Evolutionary conservation across 2,888 invertebrate species (phyloP), one percentile per base, ranked within the genome.

Genomic region (Rotaria magnacalcarata): DNA sequence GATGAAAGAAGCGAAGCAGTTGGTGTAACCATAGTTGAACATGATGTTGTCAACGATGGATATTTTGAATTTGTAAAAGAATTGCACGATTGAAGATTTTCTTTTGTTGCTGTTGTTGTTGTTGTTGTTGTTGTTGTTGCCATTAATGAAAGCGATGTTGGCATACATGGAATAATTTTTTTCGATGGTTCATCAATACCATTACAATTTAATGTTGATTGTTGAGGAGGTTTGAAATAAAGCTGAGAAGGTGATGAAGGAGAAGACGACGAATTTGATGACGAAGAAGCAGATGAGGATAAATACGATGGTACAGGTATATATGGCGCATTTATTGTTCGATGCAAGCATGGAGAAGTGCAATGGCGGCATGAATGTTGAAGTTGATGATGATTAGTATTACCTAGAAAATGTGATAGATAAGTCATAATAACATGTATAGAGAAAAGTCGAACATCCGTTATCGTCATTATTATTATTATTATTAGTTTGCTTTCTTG

Each of bases 181-280:
- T 27, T 67, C 0, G 67, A 27, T 16, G 67, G 16, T 14, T 67
- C 67, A 67, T 67, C 67, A 67, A n/a, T 27, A 6, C 67, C 67
- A 67, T 67, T 67, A 67, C 67, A 67, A 14, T 14, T 27, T 67
- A 14, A 34, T 67, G 67, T 67, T 67, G 34, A 34, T 34, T 67
- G 67, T 67, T 14, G 67, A 67, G 27, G 34, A 67, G n/a, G 10
- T 67, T 67, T 67, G 10, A 67, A 67, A 67, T 67, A 67, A 67
- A 67, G 34, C n/a, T 67, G 67, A 34, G 67, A 67, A 34, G 67
- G 67, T 67, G 67, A 67, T 34, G 67, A 67, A 67, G 67, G 67
- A 16, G 67, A 67, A 7, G 67, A 67, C 3, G 54, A 54, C 21
- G 54, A 54, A 54, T 54, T 54, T 21, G 54, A 54, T 54, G 54